A percentile compares a stretch with the other conserved stretches of the same genome.
phyloP scores from a whole-genome alignment of 1,140 invertebrate genomes.

The Psix sp. region DNA sequence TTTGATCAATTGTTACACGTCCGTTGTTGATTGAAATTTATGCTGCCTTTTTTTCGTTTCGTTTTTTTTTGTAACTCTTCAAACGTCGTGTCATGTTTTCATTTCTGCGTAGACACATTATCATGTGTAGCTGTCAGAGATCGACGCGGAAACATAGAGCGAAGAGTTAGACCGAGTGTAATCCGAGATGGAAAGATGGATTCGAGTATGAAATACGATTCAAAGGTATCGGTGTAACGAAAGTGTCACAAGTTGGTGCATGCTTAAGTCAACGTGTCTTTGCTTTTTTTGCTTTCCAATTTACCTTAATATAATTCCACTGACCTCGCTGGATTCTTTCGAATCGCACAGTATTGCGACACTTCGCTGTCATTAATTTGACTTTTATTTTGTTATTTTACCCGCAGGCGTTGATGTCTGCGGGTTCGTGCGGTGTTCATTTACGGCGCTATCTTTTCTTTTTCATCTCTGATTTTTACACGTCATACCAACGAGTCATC shows the following conservation, averaged over 20 bases:
- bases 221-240: constrained; percentile 43
- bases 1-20: no score
- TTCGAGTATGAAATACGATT: constrained; percentile 37
- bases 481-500: no score
- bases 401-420: constrained; percentile 2
- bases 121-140: constrained; percentile 10
- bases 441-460: constrained; percentile 9
- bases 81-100: no score
- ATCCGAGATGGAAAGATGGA: constrained; percentile 18
- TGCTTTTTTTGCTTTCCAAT: constrained; percentile 33
- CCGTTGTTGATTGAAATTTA: no score
- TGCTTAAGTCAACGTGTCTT: constrained; percentile 12
- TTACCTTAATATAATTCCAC: constrained; percentile 25
- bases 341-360: constrained; percentile 13
- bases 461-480: background rate
- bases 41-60: no score
- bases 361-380: constrained; percentile 17
- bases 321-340: constrained; percentile 21
- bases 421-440: constrained; percentile 12
- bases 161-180: constrained; percentile 31
- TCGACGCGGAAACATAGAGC: constrained; percentile 17
- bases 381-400: constrained; percentile 14
- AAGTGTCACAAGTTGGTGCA: constrained; percentile 31
- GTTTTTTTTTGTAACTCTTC: no score
- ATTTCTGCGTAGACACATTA: no score